Evolutionary conservation across 2,113 vertebrate species (phyloP), one percentile per base, ranked within the genome.

Genomic region (Rattus rattus): DNA sequence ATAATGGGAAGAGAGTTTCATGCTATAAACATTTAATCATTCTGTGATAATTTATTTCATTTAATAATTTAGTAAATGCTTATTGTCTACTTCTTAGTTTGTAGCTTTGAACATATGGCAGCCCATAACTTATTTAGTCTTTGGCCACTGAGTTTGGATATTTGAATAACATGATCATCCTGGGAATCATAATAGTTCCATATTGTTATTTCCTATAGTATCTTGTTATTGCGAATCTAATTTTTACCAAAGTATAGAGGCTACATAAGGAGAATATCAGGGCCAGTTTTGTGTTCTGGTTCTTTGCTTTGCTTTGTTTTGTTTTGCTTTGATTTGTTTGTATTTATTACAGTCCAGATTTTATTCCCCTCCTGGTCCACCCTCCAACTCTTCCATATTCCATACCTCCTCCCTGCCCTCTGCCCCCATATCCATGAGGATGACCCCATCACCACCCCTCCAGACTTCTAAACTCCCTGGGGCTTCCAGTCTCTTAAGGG

Each of bases 171-270:
- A 30, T 12, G 47, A 28, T 7, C 7, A 5, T 73, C 9, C 19
- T 76, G 36, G 73, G 22, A 77, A 94, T 39, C 24, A 52, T 63
- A 39, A 14, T 16, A 84, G 17, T 49, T 59, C 16, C 7, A 2
- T 33, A 56, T 63, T 83, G 22, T 47, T 90, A 76, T 80, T 85
- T n/a, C 75, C n/a, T 26, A 85, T 83, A 81, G n/a, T 54, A 77
- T 39, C 75, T 96, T 93, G 76, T 22, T 90, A 94, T 30, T 91
- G 8, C n/a, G 49, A 17, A 93, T n/a, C 39, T 90, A 13, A 93
- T 33, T 24, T 90, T 84, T 77, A 59, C 49, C 56, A 79, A 16
- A 61, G 59, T 7, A 87, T 39, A 43, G 14, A 83, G 39, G 43
- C 3, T 11, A 39, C 12, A 93, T 33, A 70, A 69, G 36, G 39